phyloP scores from a whole-genome alignment of 1,140 invertebrate genomes.

The Acromyrmex charruanus region DNA sequence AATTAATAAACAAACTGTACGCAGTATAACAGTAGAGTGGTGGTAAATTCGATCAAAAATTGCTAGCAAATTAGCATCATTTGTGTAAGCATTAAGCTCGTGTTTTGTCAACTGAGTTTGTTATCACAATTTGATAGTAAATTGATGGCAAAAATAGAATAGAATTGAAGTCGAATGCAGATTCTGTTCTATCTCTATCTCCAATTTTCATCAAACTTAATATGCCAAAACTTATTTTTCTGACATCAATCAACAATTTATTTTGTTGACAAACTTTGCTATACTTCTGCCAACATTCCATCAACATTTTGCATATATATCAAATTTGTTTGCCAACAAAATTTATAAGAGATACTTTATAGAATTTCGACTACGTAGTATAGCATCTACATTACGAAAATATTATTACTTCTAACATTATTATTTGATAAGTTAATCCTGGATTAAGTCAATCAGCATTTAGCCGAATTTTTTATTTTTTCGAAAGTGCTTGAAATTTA shows the following conservation, averaged over 20 bases:
- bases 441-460: neutral
- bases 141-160: neutral
- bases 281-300: neutral
- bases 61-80: neutral
- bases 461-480: neutral
- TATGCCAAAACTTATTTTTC: neutral
- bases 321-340: neutral
- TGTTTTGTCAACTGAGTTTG: neutral
- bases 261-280: neutral
- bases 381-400: neutral
- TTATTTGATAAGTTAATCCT: neutral
- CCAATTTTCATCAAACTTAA: neutral
- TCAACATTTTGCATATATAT: neutral
- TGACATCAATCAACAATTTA: neutral
- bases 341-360: neutral
- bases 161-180: neutral
- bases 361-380: neutral
- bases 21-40: neutral
- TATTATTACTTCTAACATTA: neutral
- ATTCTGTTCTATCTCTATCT: neutral
- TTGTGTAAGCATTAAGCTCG: neutral
- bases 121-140: neutral
- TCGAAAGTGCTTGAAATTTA: neutral
- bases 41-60: neutral
- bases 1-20: neutral